Base-by-base conservation (phyloP, 2,888 invertebrate species). In the Cheilosia grossa region DNA sequence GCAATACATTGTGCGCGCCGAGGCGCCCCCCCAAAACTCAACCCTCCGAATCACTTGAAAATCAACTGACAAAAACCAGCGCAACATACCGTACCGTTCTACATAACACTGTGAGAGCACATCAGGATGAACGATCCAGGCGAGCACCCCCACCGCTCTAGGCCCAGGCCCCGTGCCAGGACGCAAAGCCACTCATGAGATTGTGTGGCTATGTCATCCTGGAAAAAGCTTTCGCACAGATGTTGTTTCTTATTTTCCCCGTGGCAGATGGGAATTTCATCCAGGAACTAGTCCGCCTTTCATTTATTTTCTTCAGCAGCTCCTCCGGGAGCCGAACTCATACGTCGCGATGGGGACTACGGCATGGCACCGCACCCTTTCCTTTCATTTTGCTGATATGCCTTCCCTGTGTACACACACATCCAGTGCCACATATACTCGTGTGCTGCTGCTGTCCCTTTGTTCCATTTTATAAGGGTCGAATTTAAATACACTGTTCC, bases 191-290 rank as follows among this genome's bases (percentile, higher is more conserved):
- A 85, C 85, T 85, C 85, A 85, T 85, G 85, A 81, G 81, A 85
- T 85, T 85, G 85, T 85, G 85, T 90, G 90, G 90, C 89, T 88
- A 90, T 89, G 89, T 89, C 88, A 82, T 88, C 88, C 90, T 89
- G 89, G 75, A 81, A 77, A 74, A 81, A 85, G 81, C 85, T 81
- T 81, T 85, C 72, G 81, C 85, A 85, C 85, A 81, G 85, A 85
- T 85, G 85, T 81, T 85, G 81, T 85, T 85, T 81, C 85, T 77
- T 85, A 75, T 81, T 81, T 81, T 72, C 59, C 85, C 75, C 70
- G 61, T 81, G 75, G 75, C 85, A 81, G 81, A 81, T 85, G 85
- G 85, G 81, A 85, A 85, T 85, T 81, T 63, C 81, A 85, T 85
- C 81, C 85, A 85, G 85, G 85, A 85, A 85, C 85, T 81, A 81